phyloP scores from a whole-genome alignment of 1,140 invertebrate genomes.

The Pteromalus puparum region DNA sequence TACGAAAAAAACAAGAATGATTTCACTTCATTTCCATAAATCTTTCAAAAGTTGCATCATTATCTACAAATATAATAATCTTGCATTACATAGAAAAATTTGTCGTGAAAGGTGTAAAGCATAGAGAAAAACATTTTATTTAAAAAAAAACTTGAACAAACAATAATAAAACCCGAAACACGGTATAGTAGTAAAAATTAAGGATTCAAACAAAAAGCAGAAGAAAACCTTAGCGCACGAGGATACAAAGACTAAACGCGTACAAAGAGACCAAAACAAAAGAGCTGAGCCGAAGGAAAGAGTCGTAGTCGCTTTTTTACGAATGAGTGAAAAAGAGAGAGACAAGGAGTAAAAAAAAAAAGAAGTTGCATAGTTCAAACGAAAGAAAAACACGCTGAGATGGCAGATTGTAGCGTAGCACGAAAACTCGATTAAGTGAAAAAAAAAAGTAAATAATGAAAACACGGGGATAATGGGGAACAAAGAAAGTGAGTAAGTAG shows the following conservation, averaged over 20 bases:
- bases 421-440: background rate
- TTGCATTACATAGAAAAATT: no score
- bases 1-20: background rate
- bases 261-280: constrained; percentile 35
- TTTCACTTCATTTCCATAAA: background rate
- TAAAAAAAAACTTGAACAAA: background rate
- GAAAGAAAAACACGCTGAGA: background rate
- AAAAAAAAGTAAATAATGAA: background rate
- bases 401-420: constrained; percentile 2
- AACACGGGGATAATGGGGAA: constrained; percentile 14
- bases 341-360: no score
- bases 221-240: constrained; percentile 22
- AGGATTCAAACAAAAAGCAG: background rate
- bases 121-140: no score
- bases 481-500: constrained; percentile 14
- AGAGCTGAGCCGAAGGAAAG: background rate
- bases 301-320: background rate
- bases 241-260: constrained; percentile 37
- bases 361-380: background rate
- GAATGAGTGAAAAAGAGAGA: background rate
- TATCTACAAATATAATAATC: no score
- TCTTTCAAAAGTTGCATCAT: no score
- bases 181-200: background rate
- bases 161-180: background rate
- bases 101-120: no score